Percentiles rank a stretch among this genome's conserved stretches.
Conservation (phyloP, 2,888 invertebrate genomes). For the Phorcus lineatus region DNA sequence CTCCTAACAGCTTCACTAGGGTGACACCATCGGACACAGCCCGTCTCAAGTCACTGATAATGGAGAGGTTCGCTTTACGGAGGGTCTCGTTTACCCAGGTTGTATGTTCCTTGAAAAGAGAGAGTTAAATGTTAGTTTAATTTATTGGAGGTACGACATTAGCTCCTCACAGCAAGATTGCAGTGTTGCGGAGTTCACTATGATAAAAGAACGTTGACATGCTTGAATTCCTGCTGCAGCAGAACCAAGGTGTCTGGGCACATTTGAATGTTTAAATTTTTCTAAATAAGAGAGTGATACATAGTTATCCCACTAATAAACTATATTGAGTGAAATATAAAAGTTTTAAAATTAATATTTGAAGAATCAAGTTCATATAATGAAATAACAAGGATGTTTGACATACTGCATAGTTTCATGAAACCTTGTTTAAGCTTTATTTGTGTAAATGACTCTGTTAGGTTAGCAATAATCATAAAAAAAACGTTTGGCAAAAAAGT, state of each 20-base stretch:
- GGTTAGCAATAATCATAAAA: too few species aligned
- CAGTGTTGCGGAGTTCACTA: background rate
- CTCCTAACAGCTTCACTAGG: conserved; percentile 54
- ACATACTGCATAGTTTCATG: too few species aligned
- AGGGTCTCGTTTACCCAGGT: conserved; percentile 63
- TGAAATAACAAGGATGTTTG: too few species aligned
- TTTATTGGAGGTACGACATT: background rate
- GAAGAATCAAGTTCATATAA: too few species aligned
- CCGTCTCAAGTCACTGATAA: conserved; percentile 54
- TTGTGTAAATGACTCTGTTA: too few species aligned
- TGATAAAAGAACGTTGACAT: background rate
- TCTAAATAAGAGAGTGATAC: too few species aligned
- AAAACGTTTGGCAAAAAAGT: too few species aligned
- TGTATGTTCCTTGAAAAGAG: conserved; percentile 46
- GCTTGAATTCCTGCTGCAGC: background rate
- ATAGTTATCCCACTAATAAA: too few species aligned
- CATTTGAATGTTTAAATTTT: background rate
- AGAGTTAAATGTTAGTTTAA: background rate
- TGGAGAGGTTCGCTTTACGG: conserved; percentile 37
- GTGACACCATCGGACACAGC: conserved; percentile 61
- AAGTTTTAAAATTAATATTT: too few species aligned
- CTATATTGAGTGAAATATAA: too few species aligned
- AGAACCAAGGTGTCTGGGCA: background rate
- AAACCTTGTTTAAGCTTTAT: too few species aligned
- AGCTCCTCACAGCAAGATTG: background rate